Evolutionary conservation across 1,140 invertebrate genomes (phyloP).

Genomic region (Triops longicaudatus): DNA sequence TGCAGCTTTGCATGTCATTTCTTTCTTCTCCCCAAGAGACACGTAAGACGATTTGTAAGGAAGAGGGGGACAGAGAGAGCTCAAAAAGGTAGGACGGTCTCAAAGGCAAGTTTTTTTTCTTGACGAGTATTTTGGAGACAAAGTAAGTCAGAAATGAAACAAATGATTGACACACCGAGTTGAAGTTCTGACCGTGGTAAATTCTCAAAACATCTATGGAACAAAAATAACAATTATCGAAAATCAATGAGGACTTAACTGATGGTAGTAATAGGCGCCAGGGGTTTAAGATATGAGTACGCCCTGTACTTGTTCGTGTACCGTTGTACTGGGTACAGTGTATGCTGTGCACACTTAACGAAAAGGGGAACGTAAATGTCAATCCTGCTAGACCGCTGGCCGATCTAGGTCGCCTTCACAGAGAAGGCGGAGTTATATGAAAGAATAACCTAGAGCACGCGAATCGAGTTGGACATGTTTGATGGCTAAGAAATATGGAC

Average conservation of each 20-base stretch:
- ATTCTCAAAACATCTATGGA: neutral
- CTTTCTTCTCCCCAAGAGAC: neutral
- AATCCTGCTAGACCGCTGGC: neutral
- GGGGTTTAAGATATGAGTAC: too few species aligned
- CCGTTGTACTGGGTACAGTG: neutral
- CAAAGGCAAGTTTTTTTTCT: neutral
- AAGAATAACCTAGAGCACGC: neutral
- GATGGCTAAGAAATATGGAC: neutral
- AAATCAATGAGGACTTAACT: neutral
- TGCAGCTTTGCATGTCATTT: neutral
- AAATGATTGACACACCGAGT: neutral
- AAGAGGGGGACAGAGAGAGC: too few species aligned
- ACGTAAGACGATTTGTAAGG: neutral
- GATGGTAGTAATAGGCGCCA: too few species aligned
- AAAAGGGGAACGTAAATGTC: neutral
- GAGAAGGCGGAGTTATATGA: neutral
- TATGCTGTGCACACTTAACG: neutral
- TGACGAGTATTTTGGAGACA: neutral
- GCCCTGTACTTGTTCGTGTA: too few species aligned
- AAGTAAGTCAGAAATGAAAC: neutral
- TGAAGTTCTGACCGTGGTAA: neutral
- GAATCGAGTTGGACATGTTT: neutral
- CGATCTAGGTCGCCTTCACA: neutral
- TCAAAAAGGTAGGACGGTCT: neutral
- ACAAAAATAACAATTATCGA: neutral